Evolutionary conservation across 2,888 invertebrate species (phyloP).

Genomic region (Plagiodera versicolora): DNA sequence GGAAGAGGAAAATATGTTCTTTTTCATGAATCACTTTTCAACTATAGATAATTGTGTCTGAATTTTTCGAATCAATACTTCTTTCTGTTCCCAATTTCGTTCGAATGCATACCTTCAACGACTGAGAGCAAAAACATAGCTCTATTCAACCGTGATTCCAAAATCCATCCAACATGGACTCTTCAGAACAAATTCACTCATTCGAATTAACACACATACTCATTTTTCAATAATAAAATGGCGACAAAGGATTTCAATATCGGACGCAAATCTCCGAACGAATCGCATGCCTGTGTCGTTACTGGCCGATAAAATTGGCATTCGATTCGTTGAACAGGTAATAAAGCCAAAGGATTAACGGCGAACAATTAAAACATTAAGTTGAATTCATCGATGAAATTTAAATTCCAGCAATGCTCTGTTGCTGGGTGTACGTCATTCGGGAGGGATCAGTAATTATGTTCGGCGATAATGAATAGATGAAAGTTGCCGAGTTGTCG

Average conservation of each 20-base stretch:
- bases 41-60: too few species aligned
- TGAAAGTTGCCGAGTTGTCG: background rate
- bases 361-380: constrained; percentile 17
- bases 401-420: constrained; percentile 1
- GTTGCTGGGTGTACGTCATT: background rate
- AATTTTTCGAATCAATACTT: too few species aligned
- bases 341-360: constrained; percentile 21
- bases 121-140: too few species aligned
- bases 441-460: constrained; percentile 5
- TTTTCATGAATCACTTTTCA: too few species aligned
- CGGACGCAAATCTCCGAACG: constrained; percentile 2
- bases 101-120: too few species aligned
- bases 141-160: too few species aligned
- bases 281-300: background rate
- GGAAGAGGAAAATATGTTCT: too few species aligned
- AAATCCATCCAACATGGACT: too few species aligned
- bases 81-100: too few species aligned
- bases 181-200: too few species aligned
- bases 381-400: constrained; percentile 15
- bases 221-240: background rate
- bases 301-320: constrained; percentile 13
- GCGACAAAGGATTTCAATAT: background rate
- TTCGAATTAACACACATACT: too few species aligned
- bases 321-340: constrained; percentile 24
- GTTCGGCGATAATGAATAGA: constrained; percentile 2